phyloP scores from a whole-genome alignment of 2,888 invertebrate genomes.

The Tachina grossa region DNA sequence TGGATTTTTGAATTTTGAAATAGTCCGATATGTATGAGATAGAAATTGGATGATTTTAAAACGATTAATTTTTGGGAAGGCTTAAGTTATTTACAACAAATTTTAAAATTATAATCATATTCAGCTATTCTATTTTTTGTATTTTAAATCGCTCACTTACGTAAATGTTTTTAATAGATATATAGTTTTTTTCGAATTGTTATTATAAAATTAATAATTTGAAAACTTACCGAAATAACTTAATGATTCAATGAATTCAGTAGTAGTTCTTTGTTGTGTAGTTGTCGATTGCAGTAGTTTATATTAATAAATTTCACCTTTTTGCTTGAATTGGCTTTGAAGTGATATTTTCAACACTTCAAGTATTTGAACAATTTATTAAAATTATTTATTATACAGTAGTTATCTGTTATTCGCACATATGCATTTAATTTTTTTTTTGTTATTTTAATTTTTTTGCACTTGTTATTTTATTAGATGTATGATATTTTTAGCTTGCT shows the following conservation, averaged over 20 bases:
- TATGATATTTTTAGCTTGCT: conserved; percentile 33
- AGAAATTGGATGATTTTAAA: too few species aligned
- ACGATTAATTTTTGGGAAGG: too few species aligned
- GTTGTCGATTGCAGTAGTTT: conserved; percentile 12
- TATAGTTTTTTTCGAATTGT: too few species aligned
- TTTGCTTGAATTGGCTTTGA: conserved; percentile 7
- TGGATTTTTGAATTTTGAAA: too few species aligned
- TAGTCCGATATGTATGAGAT: too few species aligned
- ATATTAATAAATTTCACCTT: conserved; percentile 12
- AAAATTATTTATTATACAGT: neutral
- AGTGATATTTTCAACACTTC: conserved; percentile 28
- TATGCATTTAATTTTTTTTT: neutral
- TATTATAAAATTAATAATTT: neutral
- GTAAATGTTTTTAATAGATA: too few species aligned
- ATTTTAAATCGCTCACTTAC: too few species aligned
- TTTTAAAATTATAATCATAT: too few species aligned
- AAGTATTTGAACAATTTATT: conserved; percentile 32
- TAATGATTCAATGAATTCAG: neutral
- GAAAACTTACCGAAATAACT: conserved; percentile 35
- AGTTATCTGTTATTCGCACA: conserved; percentile 23
- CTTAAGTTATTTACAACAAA: too few species aligned
- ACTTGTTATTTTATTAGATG: conserved; percentile 47
- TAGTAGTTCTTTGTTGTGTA: neutral
- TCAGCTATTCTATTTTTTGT: too few species aligned
- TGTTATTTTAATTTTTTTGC: conserved; percentile 36